Evolutionary conservation across 1,140 invertebrate genomes (phyloP), one percentile per base, ranked within the genome.

Genomic region (Mycetomoellerius zeteki): DNA sequence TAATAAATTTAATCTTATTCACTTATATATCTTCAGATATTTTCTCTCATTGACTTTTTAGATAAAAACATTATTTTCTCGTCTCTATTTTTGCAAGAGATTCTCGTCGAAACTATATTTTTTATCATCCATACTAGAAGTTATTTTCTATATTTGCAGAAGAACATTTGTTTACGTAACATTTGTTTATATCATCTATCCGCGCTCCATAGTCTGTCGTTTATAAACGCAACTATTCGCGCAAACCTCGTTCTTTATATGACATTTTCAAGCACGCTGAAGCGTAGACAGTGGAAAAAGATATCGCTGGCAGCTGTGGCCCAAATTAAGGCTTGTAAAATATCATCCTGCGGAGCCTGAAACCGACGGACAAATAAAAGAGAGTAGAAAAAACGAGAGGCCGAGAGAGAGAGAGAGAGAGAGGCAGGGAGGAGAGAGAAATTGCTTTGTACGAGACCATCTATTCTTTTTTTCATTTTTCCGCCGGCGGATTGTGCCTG

Each of bases 291-390:
- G 14, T 4, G 21, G 21, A 47, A 62, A 62, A 12, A 47, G 56
- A 33, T n/a, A 64, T 5, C 21, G 37, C 16, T 69, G 67, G 62
- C 76, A 80, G 75, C 54, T 76, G 75, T 60, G 52, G 27, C 56
- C n/a, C 19, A 30, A 89, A 86, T 76, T 62, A 86, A 88, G 80
- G 72, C 7, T 72, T 60, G 24, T 58, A 78, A 89, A 88, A 88
- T 77, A 89, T 85, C 84, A 52, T 47, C 50, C 62, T 24, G 21
- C 24, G 37, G 16, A 69, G 27, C 54, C 52, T 56, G 60, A 81
- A 86, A 58, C 62, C 27, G 30, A 21, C 54, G 62, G 37, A 88
- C 76, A 88, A 88, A 85, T 43, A n/a, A 43, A 12, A 71, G n/a
- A 27, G 24, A 62, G 6, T 1, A 50, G 24, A 47, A 62, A 54